Evolutionary conservation across 2,113 vertebrate species (phyloP).

Genomic region (Stercorarius parasiticus): DNA sequence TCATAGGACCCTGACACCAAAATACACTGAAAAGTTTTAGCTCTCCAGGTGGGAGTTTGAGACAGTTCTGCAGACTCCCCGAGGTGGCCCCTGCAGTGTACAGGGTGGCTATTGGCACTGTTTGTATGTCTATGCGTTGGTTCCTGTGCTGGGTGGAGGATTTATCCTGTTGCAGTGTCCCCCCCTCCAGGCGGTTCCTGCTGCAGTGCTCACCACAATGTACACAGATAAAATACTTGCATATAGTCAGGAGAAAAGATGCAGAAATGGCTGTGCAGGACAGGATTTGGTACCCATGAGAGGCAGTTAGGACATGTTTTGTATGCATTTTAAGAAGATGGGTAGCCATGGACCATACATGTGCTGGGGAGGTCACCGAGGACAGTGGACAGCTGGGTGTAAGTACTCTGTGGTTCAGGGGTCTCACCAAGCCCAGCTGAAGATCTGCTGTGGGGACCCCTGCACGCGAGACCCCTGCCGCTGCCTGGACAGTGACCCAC

Average conservation of each 20-base stretch:
- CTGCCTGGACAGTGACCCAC: neutral
- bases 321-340: neutral
- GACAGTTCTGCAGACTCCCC: too few relatives aligned
- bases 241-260: rapidly evolving
- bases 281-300: neutral
- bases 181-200: rapidly evolving
- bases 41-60: neutral
- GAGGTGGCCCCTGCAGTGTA: rapidly evolving
- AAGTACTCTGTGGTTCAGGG: rapidly evolving
- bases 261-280: neutral
- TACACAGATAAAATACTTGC: neutral
- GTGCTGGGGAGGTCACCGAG: neutral
- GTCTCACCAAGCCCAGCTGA: neutral
- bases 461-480: rapidly evolving
- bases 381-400: neutral
- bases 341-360: neutral
- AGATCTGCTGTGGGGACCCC: neutral
- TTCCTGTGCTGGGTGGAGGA: neutral
- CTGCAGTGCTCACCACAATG: neutral
- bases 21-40: neutral
- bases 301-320: neutral
- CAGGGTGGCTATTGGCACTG: rapidly evolving
- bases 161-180: rapidly evolving
- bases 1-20: neutral
- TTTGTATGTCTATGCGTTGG: rapidly evolving